These are phyloP conservation scores for Ptycholaimellus sp. DNA, from an alignment of 2,888 invertebrate species.

Conservation along the genomic window DNA sequence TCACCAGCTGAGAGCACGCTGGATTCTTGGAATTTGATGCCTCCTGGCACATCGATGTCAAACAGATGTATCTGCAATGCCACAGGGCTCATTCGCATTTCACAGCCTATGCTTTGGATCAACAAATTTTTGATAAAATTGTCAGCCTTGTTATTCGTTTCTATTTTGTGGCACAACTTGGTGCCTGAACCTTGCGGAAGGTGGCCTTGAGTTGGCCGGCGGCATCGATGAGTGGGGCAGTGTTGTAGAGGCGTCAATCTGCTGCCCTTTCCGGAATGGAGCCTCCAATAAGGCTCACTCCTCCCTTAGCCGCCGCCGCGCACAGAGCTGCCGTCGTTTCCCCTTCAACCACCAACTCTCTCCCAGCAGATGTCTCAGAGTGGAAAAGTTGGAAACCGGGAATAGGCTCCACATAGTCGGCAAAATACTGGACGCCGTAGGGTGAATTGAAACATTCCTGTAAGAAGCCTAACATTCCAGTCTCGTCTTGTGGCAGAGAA, in stretches of 20 bases:
- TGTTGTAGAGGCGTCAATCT: too few relatives aligned
- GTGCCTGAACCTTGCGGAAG: too few relatives aligned
- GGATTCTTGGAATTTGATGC: slow-evolving; percentile 75
- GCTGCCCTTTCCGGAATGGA: too few relatives aligned
- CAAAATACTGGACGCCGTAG: slow-evolving; percentile 44
- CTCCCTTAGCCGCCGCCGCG: too few relatives aligned
- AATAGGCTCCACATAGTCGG: slow-evolving; percentile 56
- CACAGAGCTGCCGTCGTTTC: too few relatives aligned
- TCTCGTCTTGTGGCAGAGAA: too few relatives aligned
- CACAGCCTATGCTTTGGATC: background rate
- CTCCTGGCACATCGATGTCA: slow-evolving; percentile 76
- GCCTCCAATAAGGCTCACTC: too few relatives aligned
- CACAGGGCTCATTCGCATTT: background rate
- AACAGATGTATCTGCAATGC: slow-evolving; percentile 56
- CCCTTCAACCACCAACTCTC: too few relatives aligned
- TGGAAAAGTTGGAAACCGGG: slow-evolving; percentile 51
- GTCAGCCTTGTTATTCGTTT: background rate
- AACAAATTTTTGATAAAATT: background rate
- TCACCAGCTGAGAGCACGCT: slow-evolving; percentile 53
- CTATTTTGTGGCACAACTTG: background rate
- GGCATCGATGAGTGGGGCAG: too few relatives aligned
- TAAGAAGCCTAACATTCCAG: background rate
- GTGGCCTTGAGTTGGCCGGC: slow-evolving; percentile 52
- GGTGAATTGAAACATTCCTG: slow-evolving; percentile 78
- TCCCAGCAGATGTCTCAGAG: too few relatives aligned